A percentile compares a stretch with the other conserved stretches of the same genome.
These are phyloP conservation scores for Vimba vimba DNA, from an alignment of 2,113 vertebrate genomes.

Conservation along the genomic window DNA sequence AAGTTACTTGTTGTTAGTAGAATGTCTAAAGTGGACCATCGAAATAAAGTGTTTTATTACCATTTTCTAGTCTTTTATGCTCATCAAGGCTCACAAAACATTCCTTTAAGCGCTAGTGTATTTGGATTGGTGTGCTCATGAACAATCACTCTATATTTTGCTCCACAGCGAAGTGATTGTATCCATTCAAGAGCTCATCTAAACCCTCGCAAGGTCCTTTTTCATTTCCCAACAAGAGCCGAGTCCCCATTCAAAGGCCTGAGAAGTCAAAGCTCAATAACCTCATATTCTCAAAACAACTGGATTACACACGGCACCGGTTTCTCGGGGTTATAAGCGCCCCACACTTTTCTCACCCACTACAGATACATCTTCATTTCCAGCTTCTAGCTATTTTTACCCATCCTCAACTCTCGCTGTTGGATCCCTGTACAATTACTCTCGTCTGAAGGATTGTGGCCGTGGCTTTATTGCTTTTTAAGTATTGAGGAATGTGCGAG, in stretches of 20 bases:
- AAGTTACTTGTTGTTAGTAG: no score
- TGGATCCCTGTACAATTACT: conserved; percentile 41
- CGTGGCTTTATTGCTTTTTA: conserved; percentile 47
- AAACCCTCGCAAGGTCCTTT: conserved; percentile 2
- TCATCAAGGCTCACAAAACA: no score
- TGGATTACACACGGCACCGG: neutral
- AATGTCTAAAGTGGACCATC: no score
- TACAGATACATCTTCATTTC: conserved; percentile 40
- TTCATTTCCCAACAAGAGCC: conserved; percentile 26
- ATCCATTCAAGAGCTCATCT: conserved; percentile 10
- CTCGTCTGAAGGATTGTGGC: conserved; percentile 23
- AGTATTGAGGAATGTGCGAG: conserved; percentile 41
- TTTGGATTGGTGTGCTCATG: neutral
- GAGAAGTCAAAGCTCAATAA: conserved; percentile 28
- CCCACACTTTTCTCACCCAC: neutral
- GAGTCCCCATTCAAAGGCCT: neutral
- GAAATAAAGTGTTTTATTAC: no score
- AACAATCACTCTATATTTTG: neutral
- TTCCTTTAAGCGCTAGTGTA: neutral
- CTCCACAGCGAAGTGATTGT: neutral
- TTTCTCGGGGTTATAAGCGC: neutral
- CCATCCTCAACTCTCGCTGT: neutral
- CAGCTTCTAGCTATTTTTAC: conserved; percentile 20
- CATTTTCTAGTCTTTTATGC: no score
- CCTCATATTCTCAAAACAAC: conserved; percentile 18